Evolutionary conservation across 2,888 invertebrate species (phyloP).

Genomic region (Siphlonurus alternatus): DNA sequence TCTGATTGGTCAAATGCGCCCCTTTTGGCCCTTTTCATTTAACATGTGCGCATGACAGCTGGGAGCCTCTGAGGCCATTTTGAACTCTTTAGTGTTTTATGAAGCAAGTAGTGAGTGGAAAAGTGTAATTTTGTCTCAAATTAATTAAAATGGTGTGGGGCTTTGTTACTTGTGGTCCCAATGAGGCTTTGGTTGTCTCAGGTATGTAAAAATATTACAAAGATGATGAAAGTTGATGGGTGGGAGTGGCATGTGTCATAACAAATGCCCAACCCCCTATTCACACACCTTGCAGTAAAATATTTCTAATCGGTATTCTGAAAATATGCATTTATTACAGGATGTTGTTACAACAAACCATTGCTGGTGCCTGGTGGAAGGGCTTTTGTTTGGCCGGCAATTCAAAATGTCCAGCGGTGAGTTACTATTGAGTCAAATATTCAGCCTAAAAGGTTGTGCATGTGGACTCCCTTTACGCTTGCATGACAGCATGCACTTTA

Average conservation of each 20-base stretch:
- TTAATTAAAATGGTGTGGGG: constrained; percentile 53
- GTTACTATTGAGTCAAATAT: too few species aligned
- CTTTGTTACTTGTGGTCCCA: constrained; percentile 88
- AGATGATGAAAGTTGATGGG: not conserved
- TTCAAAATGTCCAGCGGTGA: constrained; percentile 69
- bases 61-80: not conserved
- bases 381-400: constrained; percentile 91
- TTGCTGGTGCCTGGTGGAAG: constrained; percentile 87
- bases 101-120: not conserved
- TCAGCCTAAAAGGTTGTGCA: too few species aligned
- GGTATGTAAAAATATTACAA: constrained; percentile 37
- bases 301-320: not conserved
- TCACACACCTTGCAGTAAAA: not conserved
- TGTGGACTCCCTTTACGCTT: too few species aligned
- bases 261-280: constrained; percentile 4
- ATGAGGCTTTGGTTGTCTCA: constrained; percentile 86
- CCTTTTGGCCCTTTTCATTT: not conserved
- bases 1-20: not conserved
- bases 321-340: constrained; percentile 33
- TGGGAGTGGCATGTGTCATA: not conserved
- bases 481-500: too few species aligned
- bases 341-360: constrained; percentile 90
- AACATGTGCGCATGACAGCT: not conserved
- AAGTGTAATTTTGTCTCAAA: not conserved
- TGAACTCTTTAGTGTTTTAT: not conserved